phyloP scores from a whole-genome alignment of 2,113 vertebrate genomes.

The Cheilinus undulatus region DNA sequence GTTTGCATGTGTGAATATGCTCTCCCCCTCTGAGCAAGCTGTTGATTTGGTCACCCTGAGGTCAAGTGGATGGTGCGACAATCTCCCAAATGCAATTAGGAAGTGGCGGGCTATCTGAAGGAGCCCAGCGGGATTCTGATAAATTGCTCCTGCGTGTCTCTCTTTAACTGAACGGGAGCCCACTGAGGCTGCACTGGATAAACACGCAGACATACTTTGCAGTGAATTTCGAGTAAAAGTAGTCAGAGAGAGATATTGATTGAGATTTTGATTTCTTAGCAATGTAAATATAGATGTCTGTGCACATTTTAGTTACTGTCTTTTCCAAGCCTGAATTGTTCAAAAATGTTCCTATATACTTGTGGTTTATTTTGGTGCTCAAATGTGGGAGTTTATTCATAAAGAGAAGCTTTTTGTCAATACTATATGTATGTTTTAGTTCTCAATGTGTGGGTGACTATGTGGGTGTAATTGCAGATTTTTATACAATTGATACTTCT shows the following conservation, averaged over 20 bases:
- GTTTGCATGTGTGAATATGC: neutral
- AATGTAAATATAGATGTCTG: constrained; percentile 3
- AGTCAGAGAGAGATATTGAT: neutral
- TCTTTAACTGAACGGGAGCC: constrained; percentile 46
- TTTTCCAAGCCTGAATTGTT: constrained; percentile 1
- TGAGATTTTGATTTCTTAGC: constrained; percentile 18
- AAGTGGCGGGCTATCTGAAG: constrained; percentile 58
- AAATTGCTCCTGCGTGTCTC: constrained; percentile 54
- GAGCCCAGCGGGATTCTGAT: constrained; percentile 55
- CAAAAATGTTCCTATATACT: neutral
- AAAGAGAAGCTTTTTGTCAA: neutral
- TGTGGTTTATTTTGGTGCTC: neutral
- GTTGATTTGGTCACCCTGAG: constrained; percentile 69
- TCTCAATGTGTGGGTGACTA: constrained; percentile 1
- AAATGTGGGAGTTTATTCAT: neutral
- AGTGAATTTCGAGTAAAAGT: neutral
- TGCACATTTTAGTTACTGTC: constrained; percentile 21
- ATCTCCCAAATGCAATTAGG: constrained; percentile 78
- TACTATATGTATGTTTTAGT: neutral
- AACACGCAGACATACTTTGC: constrained; percentile 13
- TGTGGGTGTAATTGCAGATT: neutral
- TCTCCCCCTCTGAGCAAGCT: constrained; percentile 23
- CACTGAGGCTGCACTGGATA: constrained; percentile 5
- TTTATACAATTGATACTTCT: neutral
- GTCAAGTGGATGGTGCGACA: constrained; percentile 68